Percentiles rank a stretch among this genome's conserved stretches.
phyloP scores from a whole-genome alignment of 2,888 invertebrate genomes.

The Eulithis testata region DNA sequence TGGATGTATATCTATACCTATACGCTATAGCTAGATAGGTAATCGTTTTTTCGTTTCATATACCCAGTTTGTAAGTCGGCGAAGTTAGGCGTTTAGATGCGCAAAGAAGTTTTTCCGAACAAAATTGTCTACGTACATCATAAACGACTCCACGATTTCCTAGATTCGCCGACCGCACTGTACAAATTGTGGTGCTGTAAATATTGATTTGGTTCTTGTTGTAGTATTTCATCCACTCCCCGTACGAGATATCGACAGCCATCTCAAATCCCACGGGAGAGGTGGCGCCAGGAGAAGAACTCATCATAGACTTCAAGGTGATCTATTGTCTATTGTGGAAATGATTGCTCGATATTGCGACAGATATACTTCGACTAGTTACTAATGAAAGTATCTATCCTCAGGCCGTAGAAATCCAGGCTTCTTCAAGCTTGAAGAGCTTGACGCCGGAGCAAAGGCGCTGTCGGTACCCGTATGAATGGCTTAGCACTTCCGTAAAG shows the following conservation, averaged over 20 bases:
- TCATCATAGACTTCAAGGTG: constrained; percentile 73
- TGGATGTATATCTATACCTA: too few species aligned
- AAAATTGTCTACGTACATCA: too few species aligned
- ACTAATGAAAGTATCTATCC: not conserved
- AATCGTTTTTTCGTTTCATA: too few species aligned
- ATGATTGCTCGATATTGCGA: too few species aligned
- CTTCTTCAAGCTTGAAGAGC: constrained; percentile 61
- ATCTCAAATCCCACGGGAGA: constrained; percentile 76
- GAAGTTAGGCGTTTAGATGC: too few species aligned
- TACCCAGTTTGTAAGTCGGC: too few species aligned
- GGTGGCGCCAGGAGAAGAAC: constrained; percentile 69
- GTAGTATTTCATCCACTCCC: constrained; percentile 83
- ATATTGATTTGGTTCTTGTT: constrained; percentile 14
- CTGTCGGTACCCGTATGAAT: constrained; percentile 78
- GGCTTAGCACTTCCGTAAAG: constrained; percentile 66
- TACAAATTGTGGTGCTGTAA: not conserved
- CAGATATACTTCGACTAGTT: not conserved
- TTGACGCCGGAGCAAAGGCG: constrained; percentile 70
- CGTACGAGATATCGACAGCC: constrained; percentile 79
- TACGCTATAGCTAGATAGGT: too few species aligned
- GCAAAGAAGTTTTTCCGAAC: too few species aligned
- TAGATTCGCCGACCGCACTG: too few species aligned
- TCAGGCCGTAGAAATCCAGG: constrained; percentile 73
- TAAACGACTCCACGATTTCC: too few species aligned
- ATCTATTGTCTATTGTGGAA: not conserved